Conservation (phyloP, 2,888 invertebrate species). For the Saturnia pavonia region DNA sequence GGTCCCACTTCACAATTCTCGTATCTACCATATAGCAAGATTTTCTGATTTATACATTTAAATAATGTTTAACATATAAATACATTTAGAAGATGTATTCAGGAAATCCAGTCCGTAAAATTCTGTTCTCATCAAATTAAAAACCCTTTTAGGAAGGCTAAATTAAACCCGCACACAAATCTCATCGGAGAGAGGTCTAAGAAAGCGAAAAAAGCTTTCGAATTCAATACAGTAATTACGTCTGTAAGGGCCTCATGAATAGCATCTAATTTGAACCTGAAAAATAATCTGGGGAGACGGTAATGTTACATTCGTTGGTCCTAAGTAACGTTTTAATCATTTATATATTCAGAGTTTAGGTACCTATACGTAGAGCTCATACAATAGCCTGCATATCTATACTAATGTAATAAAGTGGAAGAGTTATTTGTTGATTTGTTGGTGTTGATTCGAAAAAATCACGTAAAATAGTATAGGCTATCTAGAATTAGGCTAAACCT, state of each 20-base stretch:
- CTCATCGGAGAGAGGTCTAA: neutral
- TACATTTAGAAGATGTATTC: neutral
- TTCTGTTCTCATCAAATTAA: neutral
- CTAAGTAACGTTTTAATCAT: neutral
- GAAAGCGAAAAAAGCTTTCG: slow-evolving; percentile 11
- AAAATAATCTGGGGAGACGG: neutral
- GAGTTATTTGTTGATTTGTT: too few species aligned
- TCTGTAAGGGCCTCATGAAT: slow-evolving; percentile 3
- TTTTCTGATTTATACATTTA: too few species aligned
- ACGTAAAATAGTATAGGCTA: too few species aligned
- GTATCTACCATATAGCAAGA: too few species aligned
- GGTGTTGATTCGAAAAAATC: too few species aligned
- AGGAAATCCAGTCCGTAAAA: neutral
- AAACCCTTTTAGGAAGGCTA: slow-evolving; percentile 10
- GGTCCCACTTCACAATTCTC: too few species aligned
- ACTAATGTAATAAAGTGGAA: too few species aligned
- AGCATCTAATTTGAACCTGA: slow-evolving; percentile 1
- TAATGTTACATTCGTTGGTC: neutral
- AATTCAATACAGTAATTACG: slow-evolving; percentile 12
- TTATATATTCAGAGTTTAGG: too few species aligned
- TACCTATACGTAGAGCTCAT: too few species aligned
- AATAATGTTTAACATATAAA: too few species aligned
- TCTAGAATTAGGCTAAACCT: too few species aligned
- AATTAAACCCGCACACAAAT: slow-evolving; percentile 1
- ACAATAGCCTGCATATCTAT: too few species aligned